phyloP scores from a whole-genome alignment of 2,888 invertebrate genomes.

The Melanchra persicariae region DNA sequence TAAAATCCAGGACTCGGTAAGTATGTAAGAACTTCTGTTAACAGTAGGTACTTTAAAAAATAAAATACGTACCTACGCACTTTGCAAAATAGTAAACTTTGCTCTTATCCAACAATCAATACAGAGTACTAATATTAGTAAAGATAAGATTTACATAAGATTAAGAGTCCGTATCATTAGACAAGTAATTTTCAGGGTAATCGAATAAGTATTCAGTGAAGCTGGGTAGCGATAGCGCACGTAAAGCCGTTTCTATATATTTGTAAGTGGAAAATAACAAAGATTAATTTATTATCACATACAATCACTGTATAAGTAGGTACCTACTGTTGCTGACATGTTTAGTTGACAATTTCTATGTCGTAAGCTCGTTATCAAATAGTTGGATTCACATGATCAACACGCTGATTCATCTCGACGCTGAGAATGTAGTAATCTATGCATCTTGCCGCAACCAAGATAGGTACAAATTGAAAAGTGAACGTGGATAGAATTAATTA shows the following conservation, averaged over 20 bases:
- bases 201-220: constrained; percentile 10
- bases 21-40: neutral
- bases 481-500: neutral
- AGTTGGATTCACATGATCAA: constrained; percentile 24
- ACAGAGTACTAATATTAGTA: constrained; percentile 37
- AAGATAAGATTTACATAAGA: constrained; percentile 32
- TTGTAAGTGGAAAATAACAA: constrained; percentile 58
- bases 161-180: constrained; percentile 26
- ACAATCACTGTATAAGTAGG: constrained; percentile 26
- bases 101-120: constrained; percentile 33
- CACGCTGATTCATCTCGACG: constrained; percentile 43
- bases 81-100: constrained; percentile 1
- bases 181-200: constrained; percentile 5
- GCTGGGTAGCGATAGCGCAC: constrained; percentile 27
- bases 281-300: constrained; percentile 55
- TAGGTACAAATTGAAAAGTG: neutral
- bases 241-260: constrained; percentile 19
- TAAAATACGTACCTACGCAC: neutral
- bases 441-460: neutral
- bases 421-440: constrained; percentile 1
- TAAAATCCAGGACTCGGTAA: neutral
- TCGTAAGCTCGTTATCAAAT: constrained; percentile 43
- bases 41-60: neutral
- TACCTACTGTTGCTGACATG: constrained; percentile 33
- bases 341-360: constrained; percentile 36